These are phyloP conservation scores for Mesorhabditis spiculigera DNA, from an alignment of 2,888 invertebrate species.

Conservation along the genomic window DNA sequence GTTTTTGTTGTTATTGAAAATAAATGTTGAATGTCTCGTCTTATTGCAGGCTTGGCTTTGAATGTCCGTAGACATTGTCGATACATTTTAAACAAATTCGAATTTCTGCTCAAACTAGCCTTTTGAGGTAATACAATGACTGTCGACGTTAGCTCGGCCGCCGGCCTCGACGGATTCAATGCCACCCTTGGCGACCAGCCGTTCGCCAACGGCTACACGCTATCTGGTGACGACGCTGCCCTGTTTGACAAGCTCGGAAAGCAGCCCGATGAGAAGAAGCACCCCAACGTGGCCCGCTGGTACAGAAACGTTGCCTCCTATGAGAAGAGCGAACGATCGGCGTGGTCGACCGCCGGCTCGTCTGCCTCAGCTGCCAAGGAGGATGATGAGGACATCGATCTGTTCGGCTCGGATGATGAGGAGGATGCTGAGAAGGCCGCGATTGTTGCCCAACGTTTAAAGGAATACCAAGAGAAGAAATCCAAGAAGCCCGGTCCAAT, in stretches of 20 bases:
- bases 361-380: conserved; percentile 25
- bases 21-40: too few relatives aligned
- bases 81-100: too few relatives aligned
- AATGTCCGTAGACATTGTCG: too few relatives aligned
- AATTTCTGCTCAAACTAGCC: neutral
- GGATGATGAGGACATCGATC: conserved; percentile 49
- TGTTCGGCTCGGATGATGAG: conserved; percentile 54
- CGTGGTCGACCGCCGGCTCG: conserved; percentile 40
- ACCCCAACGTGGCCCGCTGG: conserved; percentile 52
- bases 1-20: too few relatives aligned
- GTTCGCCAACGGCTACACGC: conserved; percentile 39
- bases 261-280: conserved; percentile 35
- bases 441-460: conserved; percentile 81
- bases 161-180: conserved; percentile 41
- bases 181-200: conserved; percentile 36
- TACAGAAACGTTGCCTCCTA: conserved; percentile 50
- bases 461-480: conserved; percentile 89
- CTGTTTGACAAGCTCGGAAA: conserved; percentile 34
- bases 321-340: conserved; percentile 37
- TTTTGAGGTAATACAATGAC: conserved; percentile 1
- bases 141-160: conserved; percentile 14
- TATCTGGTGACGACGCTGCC: conserved; percentile 40
- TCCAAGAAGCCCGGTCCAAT: conserved; percentile 84
- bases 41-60: too few relatives aligned
- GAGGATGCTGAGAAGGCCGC: conserved; percentile 60